Conservation (phyloP, 2,797 vertebrate genomes). For the Hapalemur alaotrensis region DNA sequence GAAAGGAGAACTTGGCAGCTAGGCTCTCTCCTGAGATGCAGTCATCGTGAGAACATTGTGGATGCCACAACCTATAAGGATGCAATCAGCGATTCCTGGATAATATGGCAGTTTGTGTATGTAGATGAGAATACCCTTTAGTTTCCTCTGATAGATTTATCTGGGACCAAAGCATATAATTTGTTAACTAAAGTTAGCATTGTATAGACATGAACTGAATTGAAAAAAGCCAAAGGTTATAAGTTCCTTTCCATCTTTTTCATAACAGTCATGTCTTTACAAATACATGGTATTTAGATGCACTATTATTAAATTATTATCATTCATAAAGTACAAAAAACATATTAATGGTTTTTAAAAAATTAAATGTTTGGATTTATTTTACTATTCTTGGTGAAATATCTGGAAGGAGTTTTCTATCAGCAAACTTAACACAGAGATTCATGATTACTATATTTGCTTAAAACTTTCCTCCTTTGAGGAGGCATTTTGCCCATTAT, state of each 20-base stretch:
- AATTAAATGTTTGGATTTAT: conserved; percentile 1
- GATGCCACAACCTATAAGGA: background rate
- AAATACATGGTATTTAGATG: background rate
- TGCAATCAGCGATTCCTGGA: background rate
- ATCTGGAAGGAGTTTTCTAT: background rate
- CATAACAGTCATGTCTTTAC: background rate
- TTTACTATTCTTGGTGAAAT: background rate
- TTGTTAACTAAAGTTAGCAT: conserved; percentile 8
- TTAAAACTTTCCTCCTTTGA: background rate
- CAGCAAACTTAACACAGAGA: background rate
- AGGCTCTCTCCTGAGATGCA: background rate
- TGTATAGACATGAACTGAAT: background rate
- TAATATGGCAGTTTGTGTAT: background rate
- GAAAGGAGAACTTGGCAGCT: background rate
- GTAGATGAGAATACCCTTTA: background rate
- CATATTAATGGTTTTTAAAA: background rate
- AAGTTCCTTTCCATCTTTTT: background rate
- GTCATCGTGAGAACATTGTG: background rate
- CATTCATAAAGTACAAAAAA: background rate
- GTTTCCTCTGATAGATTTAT: background rate
- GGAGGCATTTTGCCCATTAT: background rate
- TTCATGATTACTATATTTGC: conserved; percentile 33
- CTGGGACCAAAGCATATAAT: conserved; percentile 5
- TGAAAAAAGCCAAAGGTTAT: background rate
- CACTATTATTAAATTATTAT: background rate